Conservation (phyloP, 2,113 vertebrate genomes). For the Candoia aspera region DNA sequence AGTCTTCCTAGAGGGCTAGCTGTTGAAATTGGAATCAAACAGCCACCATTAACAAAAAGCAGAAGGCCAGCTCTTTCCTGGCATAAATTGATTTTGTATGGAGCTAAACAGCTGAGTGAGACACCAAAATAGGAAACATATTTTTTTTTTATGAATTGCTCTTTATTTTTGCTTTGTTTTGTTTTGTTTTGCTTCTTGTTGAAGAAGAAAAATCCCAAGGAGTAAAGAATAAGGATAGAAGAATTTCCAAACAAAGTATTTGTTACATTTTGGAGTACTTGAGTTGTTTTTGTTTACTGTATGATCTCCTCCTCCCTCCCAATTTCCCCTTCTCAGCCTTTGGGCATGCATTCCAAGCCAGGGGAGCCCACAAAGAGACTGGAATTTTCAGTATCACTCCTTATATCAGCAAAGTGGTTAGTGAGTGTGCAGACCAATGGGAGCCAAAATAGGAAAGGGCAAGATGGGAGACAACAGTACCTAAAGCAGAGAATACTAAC, state of each 20-base stretch:
- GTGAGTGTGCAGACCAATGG: background rate
- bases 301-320: slow-evolving; percentile 41
- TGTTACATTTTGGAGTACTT: slow-evolving; percentile 46
- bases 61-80: slow-evolving; percentile 29
- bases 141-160: slow-evolving; percentile 22
- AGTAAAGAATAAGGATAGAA: slow-evolving; percentile 33
- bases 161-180: slow-evolving; percentile 34
- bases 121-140: slow-evolving; percentile 21
- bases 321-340: slow-evolving; percentile 51
- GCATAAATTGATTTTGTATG: slow-evolving; percentile 28
- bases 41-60: slow-evolving; percentile 25
- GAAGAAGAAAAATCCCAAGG: slow-evolving; percentile 27
- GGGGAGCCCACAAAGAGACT: slow-evolving; percentile 41
- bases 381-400: background rate
- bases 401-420: background rate
- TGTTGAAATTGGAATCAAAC: slow-evolving; percentile 32
- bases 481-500: background rate
- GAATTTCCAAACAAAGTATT: slow-evolving; percentile 48
- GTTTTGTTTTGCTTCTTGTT: slow-evolving; percentile 39
- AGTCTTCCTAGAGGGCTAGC: slow-evolving; percentile 2
- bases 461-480: background rate
- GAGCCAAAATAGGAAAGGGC: background rate
- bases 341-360: slow-evolving; percentile 40
- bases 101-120: background rate
- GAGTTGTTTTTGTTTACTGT: slow-evolving; percentile 55